Evolutionary conservation across 1,140 invertebrate genomes (phyloP), one percentile per base, ranked within the genome.

Genomic region (Anthonomus grandis): DNA sequence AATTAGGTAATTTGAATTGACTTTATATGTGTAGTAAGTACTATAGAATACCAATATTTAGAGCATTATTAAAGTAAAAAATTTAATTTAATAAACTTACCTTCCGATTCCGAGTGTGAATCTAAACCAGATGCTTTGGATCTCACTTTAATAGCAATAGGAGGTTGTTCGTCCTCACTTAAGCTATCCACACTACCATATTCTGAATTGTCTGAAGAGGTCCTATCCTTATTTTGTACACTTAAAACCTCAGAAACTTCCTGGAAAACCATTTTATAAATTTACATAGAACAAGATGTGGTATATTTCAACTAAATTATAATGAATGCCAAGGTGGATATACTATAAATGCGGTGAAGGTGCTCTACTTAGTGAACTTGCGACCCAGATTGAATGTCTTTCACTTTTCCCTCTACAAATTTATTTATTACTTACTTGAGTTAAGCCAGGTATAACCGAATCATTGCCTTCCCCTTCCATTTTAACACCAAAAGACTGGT

Each of bases 161-260:
- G 23, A 37, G 46, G 23, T 17, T 63, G 62, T 46, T 62, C 52
- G 5, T 69, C 65, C n/a, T 58, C 63, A 54, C 62, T 70, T 19
- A 65, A 67, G 46, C 64, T 68, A 38, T 64, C 70, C 42, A 66
- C 69, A 64, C 67, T 72, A 55, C 70, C 69, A 52, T 72, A 70
- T 25, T 70, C 68, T 15, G 67, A 70, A 15, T 60, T 60, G 12
- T 64, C 64, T 24, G 67, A 59, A 19, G 67, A 59, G 10, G 60
- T 58, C 37, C 65, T 65, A 34, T 66, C 62, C 25, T 63, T 56
- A 9, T 45, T 47, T 13, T 39, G 12, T 9, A 46, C 51, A 0
- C 44, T 12, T 6, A 34, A 31, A 36, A 60, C 27, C 13, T 54
- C 31, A 42, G 54, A 52, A 47, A 58, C 62, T 52, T 64, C 59